Evolutionary conservation across 2,797 vertebrate genomes (phyloP).

Genomic region (Jordanella pulchra): DNA sequence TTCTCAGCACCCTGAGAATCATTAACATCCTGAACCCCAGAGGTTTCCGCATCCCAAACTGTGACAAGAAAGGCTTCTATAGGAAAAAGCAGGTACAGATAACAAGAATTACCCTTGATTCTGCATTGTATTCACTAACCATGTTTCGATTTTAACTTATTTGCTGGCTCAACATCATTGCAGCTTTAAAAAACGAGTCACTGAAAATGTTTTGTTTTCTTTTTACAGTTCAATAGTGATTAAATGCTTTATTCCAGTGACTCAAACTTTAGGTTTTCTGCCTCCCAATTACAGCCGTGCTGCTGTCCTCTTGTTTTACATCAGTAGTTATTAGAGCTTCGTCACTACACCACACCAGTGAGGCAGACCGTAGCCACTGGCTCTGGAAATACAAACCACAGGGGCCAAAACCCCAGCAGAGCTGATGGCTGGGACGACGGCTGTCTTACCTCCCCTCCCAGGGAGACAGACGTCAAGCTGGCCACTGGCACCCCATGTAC

Average conservation of each 20-base stretch:
- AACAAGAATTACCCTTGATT: neutral
- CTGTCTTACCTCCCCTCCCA: slow-evolving; percentile 76
- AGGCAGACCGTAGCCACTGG: slow-evolving; percentile 74
- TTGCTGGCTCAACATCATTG: neutral
- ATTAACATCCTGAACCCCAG: slow-evolving; percentile 87
- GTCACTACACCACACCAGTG: slow-evolving; percentile 74
- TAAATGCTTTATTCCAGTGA: slow-evolving; percentile 37
- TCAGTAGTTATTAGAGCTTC: slow-evolving; percentile 78
- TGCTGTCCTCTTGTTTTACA: slow-evolving; percentile 67
- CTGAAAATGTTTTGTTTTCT: slow-evolving; percentile 24
- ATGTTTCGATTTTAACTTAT: neutral
- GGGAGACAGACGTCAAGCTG: slow-evolving; percentile 84
- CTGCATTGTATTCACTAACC: neutral
- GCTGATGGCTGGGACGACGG: slow-evolving; percentile 70
- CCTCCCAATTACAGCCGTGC: slow-evolving; percentile 70
- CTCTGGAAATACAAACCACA: slow-evolving; percentile 69
- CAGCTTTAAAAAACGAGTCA: slow-evolving; percentile 4
- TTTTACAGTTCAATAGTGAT: slow-evolving; percentile 50
- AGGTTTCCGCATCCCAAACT: slow-evolving; percentile 93
- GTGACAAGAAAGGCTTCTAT: slow-evolving; percentile 96
- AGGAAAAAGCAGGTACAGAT: slow-evolving; percentile 93
- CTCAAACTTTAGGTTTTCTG: slow-evolving; percentile 56
- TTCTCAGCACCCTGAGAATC: slow-evolving; percentile 89
- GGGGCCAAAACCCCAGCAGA: slow-evolving; percentile 73
- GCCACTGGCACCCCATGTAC: slow-evolving; percentile 75